Conservation (phyloP, 2,797 vertebrate species). For the Pipistrellus pipistrellus region DNA sequence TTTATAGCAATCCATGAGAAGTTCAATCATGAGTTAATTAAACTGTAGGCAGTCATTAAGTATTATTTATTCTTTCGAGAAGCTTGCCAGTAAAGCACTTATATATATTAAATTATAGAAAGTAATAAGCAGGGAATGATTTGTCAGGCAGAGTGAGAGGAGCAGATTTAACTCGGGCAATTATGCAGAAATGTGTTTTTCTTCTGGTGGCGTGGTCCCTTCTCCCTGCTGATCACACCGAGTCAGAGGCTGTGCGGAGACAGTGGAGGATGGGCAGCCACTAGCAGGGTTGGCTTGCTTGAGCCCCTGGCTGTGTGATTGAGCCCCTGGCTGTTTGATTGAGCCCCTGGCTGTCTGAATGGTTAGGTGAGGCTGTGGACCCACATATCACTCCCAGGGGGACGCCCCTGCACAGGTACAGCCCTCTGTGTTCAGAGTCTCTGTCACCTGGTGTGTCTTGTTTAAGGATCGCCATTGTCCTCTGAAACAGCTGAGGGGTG, state of each 20-base stretch:
- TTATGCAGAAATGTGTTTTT: slow-evolving; percentile 71
- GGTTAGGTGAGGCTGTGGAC: neutral
- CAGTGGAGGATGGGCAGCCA: rapidly evolving
- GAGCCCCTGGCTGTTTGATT: neutral
- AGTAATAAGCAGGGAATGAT: slow-evolving; percentile 84
- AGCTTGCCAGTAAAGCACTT: slow-evolving; percentile 86
- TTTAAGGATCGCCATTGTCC: neutral
- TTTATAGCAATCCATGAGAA: slow-evolving; percentile 81
- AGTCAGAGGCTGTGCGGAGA: neutral
- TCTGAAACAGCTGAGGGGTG: neutral
- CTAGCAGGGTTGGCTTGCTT: rapidly evolving
- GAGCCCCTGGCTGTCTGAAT: neutral
- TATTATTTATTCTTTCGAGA: slow-evolving; percentile 85
- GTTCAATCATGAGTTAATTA: slow-evolving; percentile 88
- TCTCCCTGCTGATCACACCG: slow-evolving; percentile 37
- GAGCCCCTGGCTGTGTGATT: neutral
- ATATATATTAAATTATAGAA: slow-evolving; percentile 83
- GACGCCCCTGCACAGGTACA: neutral
- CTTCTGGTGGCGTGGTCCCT: slow-evolving; percentile 68
- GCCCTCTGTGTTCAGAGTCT: neutral
- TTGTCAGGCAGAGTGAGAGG: slow-evolving; percentile 75
- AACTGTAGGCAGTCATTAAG: slow-evolving; percentile 85
- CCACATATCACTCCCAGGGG: neutral
- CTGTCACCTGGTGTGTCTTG: neutral
- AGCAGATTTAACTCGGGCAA: slow-evolving; percentile 78